Conservation (phyloP, 2,888 invertebrate genomes). For the Lysandra coridon region DNA sequence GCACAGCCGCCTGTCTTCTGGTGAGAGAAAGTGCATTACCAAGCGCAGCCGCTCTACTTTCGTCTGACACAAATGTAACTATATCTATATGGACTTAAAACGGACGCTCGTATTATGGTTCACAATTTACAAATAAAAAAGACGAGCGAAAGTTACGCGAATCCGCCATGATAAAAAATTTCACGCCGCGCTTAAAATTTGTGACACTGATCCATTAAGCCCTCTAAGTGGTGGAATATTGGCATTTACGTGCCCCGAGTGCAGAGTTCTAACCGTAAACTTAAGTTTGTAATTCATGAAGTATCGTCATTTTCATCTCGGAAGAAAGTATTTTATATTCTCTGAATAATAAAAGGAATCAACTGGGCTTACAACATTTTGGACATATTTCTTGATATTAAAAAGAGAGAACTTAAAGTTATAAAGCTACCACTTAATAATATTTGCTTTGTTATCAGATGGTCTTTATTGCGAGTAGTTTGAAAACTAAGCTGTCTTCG, state of each 20-base stretch:
- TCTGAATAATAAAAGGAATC: slow-evolving; percentile 7
- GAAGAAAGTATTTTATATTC: slow-evolving; percentile 16
- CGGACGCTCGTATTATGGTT: not conserved
- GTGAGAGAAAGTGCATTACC: slow-evolving; percentile 68
- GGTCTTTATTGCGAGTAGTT: slow-evolving; percentile 12
- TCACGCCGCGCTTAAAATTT: slow-evolving; percentile 14
- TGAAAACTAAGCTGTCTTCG: slow-evolving; percentile 18
- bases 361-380: not conserved
- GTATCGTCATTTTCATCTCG: slow-evolving; percentile 23
- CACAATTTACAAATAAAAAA: slow-evolving; percentile 1
- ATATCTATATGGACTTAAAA: slow-evolving; percentile 35
- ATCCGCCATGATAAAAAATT: slow-evolving; percentile 13
- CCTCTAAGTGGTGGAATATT: slow-evolving; percentile 27
- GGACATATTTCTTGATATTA: not conserved
- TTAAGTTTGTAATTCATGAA: slow-evolving; percentile 20
- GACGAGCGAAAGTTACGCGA: not conserved
- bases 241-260: slow-evolving; percentile 28
- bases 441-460: not conserved
- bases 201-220: slow-evolving; percentile 24
- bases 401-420: not conserved
- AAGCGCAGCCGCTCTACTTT: slow-evolving; percentile 64
- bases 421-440: not conserved
- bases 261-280: slow-evolving; percentile 27
- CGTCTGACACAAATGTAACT: slow-evolving; percentile 59
- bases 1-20: slow-evolving; percentile 60